These are phyloP conservation scores for Heliconius nattereri DNA, from an alignment of 1,140 invertebrate genomes.

Conservation along the genomic window DNA sequence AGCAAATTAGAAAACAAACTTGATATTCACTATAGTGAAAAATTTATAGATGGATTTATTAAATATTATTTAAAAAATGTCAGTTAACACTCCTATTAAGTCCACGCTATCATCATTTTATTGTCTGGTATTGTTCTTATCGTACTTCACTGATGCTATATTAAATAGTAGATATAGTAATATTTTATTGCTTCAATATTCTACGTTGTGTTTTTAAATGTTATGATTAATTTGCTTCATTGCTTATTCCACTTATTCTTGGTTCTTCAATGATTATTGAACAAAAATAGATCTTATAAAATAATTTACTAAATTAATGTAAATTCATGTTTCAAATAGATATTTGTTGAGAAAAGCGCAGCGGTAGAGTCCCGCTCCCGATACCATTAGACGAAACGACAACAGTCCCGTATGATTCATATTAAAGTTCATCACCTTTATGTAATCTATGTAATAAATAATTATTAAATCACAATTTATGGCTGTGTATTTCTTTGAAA, in stretches of 20 bases:
- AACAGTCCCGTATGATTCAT: background rate
- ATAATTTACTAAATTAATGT: no score
- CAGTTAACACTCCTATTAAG: background rate
- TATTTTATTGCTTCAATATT: conserved; percentile 1
- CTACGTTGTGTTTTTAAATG: background rate
- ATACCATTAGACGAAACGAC: background rate
- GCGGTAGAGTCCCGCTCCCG: background rate
- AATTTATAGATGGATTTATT: no score
- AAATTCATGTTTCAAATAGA: no score
- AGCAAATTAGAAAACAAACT: no score
- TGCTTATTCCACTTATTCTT: background rate
- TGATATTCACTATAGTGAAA: no score
- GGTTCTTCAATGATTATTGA: no score
- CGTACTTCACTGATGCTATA: background rate
- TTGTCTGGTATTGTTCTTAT: background rate
- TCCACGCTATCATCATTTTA: background rate
- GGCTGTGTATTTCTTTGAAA: no score
- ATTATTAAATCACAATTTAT: no score
- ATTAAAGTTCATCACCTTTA: background rate
- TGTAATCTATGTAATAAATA: background rate
- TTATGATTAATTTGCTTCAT: background rate
- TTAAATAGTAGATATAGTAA: background rate
- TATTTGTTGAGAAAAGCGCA: no score
- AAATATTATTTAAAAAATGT: background rate
- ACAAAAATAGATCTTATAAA: no score